Evolutionary conservation across 64 coral and sea anemone genomes (phyloP).

Genomic region (Astreopora myriophthalma): DNA sequence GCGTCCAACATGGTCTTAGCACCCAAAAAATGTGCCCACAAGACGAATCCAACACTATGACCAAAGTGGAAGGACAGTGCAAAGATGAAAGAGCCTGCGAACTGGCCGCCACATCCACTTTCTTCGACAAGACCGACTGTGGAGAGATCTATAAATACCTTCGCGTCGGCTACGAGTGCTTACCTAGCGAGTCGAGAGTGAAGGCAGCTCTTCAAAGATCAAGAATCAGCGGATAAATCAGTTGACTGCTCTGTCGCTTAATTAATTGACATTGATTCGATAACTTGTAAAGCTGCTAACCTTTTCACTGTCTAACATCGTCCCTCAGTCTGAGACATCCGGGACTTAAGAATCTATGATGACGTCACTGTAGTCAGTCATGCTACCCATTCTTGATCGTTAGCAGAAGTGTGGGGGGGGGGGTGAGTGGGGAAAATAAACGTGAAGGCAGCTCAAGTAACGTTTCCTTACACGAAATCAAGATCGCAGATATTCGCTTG

Average conservation of each 20-base stretch:
- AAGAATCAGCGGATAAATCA: constrained; percentile 11
- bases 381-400: too few relatives aligned
- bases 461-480: background rate
- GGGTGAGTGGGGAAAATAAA: background rate
- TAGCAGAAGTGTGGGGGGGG: too few relatives aligned
- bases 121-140: constrained; percentile 99
- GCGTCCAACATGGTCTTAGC: constrained; percentile 83
- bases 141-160: constrained; percentile 86
- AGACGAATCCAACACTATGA: constrained; percentile 93
- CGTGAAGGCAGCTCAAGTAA: background rate
- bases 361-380: background rate
- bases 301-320: constrained; percentile 7
- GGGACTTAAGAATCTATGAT: background rate
- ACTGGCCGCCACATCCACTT: constrained; percentile 79
- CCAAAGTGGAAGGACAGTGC: constrained; percentile 90
- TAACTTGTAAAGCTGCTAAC: background rate
- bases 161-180: constrained; percentile 85
- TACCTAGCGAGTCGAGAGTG: constrained; percentile 88
- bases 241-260: background rate
- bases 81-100: constrained; percentile 96
- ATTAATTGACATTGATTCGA: background rate
- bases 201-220: constrained; percentile 74
- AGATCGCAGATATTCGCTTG: background rate
- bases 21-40: constrained; percentile 92
- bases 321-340: background rate